Percentiles rank a stretch among this genome's conserved stretches.
phyloP scores from a whole-genome alignment of 2,797 vertebrate genomes.

The Cichlasoma orientale region DNA sequence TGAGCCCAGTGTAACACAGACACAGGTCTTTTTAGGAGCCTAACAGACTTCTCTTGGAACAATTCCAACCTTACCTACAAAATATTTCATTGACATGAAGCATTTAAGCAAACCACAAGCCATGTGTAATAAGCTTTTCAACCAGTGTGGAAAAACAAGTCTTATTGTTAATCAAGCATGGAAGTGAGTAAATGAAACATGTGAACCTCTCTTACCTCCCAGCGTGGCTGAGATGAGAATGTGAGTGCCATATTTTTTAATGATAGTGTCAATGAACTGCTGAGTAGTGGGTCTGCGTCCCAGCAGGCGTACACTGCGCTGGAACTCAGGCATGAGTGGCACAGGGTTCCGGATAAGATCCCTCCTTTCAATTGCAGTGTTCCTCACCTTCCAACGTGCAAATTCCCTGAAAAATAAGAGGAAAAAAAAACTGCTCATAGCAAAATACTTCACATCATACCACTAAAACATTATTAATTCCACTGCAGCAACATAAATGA shows the following conservation, averaged over 20 bases:
- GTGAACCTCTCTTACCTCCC: conserved; percentile 87
- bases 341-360: conserved; percentile 94
- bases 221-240: conserved; percentile 98
- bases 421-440: neutral
- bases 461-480: neutral
- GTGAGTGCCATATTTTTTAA: conserved; percentile 99
- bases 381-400: conserved; percentile 99
- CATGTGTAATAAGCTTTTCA: conserved; percentile 8
- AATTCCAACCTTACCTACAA: neutral
- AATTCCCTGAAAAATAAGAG: conserved; percentile 87
- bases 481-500: neutral
- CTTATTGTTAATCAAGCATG: conserved; percentile 21
- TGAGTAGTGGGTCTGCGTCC: conserved; percentile 96
- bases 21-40: neutral
- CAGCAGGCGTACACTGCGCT: conserved; percentile 94
- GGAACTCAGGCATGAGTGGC: conserved; percentile 98
- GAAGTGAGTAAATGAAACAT: conserved; percentile 20
- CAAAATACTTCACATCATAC: neutral
- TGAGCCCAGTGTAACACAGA: neutral
- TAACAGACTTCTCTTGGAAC: neutral
- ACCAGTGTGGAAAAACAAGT: conserved; percentile 4
- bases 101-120: conserved; percentile 8
- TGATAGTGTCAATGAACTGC: conserved; percentile 99
- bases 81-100: neutral
- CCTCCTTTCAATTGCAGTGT: conserved; percentile 95